Percentiles rank a stretch among this genome's conserved stretches.
These are phyloP conservation scores for Pristionchus mayeri DNA, from an alignment of 2,888 invertebrate genomes.

Conservation along the genomic window DNA sequence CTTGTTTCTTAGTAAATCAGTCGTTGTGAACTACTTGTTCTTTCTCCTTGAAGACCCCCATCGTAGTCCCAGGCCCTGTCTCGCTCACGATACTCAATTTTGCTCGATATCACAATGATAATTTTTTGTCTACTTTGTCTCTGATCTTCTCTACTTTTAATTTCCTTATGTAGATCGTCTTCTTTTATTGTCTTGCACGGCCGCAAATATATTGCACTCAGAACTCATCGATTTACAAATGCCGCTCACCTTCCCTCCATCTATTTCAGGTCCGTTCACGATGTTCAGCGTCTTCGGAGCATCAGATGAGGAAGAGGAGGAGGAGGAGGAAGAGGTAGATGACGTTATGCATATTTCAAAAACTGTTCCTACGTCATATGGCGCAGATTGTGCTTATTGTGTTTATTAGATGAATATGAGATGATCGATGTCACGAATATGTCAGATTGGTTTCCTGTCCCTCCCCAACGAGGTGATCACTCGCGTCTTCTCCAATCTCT, in stretches of 20 bases:
- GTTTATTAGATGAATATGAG: not conserved
- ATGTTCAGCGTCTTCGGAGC: not conserved
- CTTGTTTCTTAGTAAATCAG: too few relatives aligned
- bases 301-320: not conserved
- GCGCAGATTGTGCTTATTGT: too few relatives aligned
- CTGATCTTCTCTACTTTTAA: not conserved
- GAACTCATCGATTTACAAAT: too few relatives aligned
- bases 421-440: not conserved
- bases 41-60: too few relatives aligned
- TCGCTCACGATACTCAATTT: too few relatives aligned
- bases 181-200: not conserved
- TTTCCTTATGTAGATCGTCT: not conserved
- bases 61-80: too few relatives aligned
- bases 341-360: not conserved
- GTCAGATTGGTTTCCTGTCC: not conserved
- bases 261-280: not conserved
- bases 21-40: too few relatives aligned
- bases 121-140: not conserved
- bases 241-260: too few relatives aligned
- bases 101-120: not conserved
- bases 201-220: too few relatives aligned
- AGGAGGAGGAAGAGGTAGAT: not conserved
- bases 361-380: not conserved
- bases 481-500: not conserved
- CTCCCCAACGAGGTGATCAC: conserved; percentile 2